Evolutionary conservation across 2,888 invertebrate genomes (phyloP).

Genomic region (Nomada fucata): DNA sequence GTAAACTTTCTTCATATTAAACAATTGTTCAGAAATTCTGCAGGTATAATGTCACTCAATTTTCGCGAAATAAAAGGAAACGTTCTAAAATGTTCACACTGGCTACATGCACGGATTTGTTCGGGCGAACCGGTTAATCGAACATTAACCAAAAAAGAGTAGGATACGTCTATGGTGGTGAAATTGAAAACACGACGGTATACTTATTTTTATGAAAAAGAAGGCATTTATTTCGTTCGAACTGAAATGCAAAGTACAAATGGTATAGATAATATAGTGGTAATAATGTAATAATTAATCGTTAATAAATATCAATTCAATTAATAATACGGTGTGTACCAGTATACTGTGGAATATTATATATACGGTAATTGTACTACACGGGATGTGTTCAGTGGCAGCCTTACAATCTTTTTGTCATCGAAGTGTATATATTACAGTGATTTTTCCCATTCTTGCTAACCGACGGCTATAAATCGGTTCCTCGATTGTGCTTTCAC

Average conservation of each 20-base stretch:
- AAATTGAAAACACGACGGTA: neutral
- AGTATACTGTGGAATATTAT: constrained; percentile 71
- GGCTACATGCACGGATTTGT: too few relatives aligned
- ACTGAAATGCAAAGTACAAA: constrained; percentile 84
- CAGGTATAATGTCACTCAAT: too few relatives aligned
- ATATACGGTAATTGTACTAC: constrained; percentile 83
- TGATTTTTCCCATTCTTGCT: constrained; percentile 55
- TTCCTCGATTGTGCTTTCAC: constrained; percentile 39
- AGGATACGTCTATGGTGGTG: neutral
- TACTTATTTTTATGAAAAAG: constrained; percentile 81
- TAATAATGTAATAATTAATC: constrained; percentile 83
- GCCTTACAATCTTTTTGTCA: constrained; percentile 71
- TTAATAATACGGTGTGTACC: constrained; percentile 73
- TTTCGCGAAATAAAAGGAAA: too few relatives aligned
- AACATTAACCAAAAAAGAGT: too few relatives aligned
- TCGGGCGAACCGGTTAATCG: too few relatives aligned
- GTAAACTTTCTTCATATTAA: too few relatives aligned
- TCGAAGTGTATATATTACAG: constrained; percentile 67
- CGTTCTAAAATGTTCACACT: too few relatives aligned
- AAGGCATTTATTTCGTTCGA: constrained; percentile 84
- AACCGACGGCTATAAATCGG: constrained; percentile 37
- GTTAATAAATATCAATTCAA: constrained; percentile 83
- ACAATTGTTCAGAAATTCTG: too few relatives aligned
- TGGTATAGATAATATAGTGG: constrained; percentile 83
- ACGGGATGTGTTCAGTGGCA: constrained; percentile 84